Evolutionary conservation across 2,113 vertebrate genomes (phyloP), one percentile per base, ranked within the genome.

Genomic region (Gopherus flavomarginatus): DNA sequence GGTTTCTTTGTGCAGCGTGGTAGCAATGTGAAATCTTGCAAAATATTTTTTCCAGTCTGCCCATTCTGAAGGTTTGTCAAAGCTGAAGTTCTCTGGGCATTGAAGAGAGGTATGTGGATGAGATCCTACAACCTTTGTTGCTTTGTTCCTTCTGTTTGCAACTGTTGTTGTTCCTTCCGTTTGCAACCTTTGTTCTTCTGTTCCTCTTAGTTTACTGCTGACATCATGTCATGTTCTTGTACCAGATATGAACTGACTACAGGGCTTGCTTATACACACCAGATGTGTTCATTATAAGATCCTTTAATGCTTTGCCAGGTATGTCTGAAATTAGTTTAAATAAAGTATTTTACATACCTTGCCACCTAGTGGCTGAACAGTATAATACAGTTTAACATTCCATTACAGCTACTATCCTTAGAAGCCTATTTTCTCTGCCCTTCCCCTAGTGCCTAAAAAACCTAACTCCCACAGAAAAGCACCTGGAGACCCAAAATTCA

Each of bases 341-440:
- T n/a, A 5, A 69, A 35, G 35, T 69, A 69, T 69, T 69, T 69
- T 69, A n/a, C 7, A n/a, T 35, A 69, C 35, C n/a, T 19, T 69
- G 62, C 35, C 17, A 21, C 62, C 35, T n/a, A 69, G 31, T 69
- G 62, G 35, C 31, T 19, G 16, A 69, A n/a, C 17, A n/a, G 62
- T 31, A n/a, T 69, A n/a, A n/a, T 69, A 69, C 62, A 65, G 31
- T 69, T 69, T 69, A 69, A n/a, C 35, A n/a, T 69, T n/a, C 35
- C 62, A 69, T 69, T 19, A n/a, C 62, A 69, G 16, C 35, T 27
- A 12, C 26, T 59, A 22, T 90, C 77, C 42, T 92, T 92, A 29
- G 3, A 95, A 91, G 84, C 42, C 57, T 17, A 85, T 94, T 96
- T 96, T 94, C 6, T 8, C 62, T 59, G 57, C 27, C 26, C 57